Conservation (phyloP, 2,113 vertebrate species). For the Grus americana region DNA sequence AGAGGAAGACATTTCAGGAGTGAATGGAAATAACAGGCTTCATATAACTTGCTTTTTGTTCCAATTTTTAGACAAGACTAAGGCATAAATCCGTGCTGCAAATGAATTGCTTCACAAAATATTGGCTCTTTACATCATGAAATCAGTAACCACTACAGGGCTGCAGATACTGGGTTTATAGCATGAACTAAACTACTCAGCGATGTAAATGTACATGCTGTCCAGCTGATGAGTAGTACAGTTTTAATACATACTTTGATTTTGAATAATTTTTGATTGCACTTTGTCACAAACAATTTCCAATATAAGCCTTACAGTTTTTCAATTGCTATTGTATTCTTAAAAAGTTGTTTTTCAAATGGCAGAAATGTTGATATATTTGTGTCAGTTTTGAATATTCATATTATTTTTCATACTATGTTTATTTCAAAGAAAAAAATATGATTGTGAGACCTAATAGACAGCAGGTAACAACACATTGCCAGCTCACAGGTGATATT, state of each 20-base stretch:
- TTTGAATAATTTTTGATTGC: neutral
- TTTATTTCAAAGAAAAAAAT: neutral
- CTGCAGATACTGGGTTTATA: neutral
- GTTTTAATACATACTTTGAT: neutral
- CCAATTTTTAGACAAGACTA: neutral
- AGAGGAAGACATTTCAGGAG: neutral
- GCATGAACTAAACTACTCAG: neutral
- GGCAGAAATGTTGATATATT: neutral
- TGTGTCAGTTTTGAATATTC: neutral
- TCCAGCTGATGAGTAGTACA: neutral
- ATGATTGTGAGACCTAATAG: neutral
- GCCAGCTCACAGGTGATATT: neutral
- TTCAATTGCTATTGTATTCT: neutral
- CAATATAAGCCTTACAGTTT: neutral
- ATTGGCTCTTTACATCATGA: neutral
- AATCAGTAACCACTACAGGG: neutral
- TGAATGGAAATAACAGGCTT: neutral
- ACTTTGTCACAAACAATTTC: neutral
- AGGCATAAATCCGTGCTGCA: neutral
- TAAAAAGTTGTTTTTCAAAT: neutral
- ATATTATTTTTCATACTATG: neutral
- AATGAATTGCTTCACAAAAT: neutral
- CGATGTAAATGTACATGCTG: neutral
- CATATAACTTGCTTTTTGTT: accelerated
- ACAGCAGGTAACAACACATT: neutral